Evolutionary conservation across 92 coral and sea anemone genomes (phyloP).

Genomic region (Zoanthus gigantus): DNA sequence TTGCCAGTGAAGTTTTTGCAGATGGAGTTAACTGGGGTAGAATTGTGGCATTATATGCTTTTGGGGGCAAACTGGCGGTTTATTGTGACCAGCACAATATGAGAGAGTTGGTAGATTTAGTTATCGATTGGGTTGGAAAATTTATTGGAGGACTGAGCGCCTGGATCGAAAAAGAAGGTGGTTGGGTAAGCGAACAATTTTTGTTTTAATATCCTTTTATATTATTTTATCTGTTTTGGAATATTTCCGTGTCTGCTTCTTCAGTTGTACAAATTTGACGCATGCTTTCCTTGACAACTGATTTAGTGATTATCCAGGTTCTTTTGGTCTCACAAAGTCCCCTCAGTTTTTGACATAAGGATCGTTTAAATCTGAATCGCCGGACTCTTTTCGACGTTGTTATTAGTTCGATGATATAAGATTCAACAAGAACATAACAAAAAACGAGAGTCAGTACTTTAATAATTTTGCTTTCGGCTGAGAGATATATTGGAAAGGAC

Average conservation of each 20-base stretch:
- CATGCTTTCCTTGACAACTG: conserved; percentile 44
- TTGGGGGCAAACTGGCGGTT: conserved; percentile 94
- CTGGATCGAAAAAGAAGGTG: conserved; percentile 96
- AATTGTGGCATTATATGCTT: conserved; percentile 94
- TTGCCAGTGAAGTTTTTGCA: conserved; percentile 95
- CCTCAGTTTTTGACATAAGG: neutral
- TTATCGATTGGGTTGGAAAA: conserved; percentile 89
- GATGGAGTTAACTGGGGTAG: conserved; percentile 99
- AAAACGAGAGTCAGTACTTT: neutral
- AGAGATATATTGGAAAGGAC: neutral
- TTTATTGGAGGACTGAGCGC: conserved; percentile 85
- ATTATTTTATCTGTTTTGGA: neutral
- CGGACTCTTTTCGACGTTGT: neutral
- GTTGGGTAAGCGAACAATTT: conserved; percentile 86
- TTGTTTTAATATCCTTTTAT: conserved; percentile 4
- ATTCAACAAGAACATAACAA: neutral
- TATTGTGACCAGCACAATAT: conserved; percentile 92
- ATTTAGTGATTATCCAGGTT: neutral
- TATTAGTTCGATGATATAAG: neutral
- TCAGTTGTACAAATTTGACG: neutral
- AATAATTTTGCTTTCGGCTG: neutral
- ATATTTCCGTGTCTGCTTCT: conserved; percentile 42
- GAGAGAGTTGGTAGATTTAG: conserved; percentile 84
- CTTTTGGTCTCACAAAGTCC: neutral
- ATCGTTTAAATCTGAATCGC: conserved; percentile 1